These are phyloP conservation scores for Oxyruncus cristatus DNA, from an alignment of 2,113 vertebrate genomes.

Conservation along the genomic window DNA sequence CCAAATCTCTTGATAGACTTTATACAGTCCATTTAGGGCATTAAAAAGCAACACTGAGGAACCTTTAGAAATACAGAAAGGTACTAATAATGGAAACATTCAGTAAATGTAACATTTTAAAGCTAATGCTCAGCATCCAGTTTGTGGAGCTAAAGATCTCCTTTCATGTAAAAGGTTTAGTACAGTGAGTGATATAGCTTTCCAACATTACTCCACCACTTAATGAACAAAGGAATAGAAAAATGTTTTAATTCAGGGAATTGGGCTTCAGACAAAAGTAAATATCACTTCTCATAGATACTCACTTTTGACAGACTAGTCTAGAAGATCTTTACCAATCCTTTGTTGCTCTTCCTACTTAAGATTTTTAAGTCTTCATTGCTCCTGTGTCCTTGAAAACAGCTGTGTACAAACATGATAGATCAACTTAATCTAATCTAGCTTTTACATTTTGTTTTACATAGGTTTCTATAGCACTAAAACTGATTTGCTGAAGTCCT, in stretches of 20 bases:
- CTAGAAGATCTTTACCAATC: not conserved
- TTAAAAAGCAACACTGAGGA: not conserved
- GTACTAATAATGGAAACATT: not conserved
- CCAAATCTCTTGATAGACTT: not conserved
- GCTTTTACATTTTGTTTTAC: not conserved
- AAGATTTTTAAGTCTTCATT: not conserved
- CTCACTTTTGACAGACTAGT: not conserved
- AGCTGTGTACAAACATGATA: not conserved
- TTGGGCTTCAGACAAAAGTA: not conserved
- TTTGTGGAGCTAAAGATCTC: not conserved
- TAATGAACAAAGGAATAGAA: not conserved
- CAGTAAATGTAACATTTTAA: not conserved
- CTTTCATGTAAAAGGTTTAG: not conserved
- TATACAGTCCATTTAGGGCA: not conserved
- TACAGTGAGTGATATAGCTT: not conserved
- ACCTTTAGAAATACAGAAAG: not conserved
- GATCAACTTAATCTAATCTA: not conserved
- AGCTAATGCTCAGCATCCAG: not conserved
- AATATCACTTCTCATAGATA: not conserved
- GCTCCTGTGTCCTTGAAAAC: not conserved
- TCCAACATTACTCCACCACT: not conserved
- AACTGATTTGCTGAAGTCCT: not conserved
- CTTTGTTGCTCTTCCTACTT: not conserved
- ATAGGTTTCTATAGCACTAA: not conserved
- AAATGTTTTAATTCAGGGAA: not conserved